A percentile compares a stretch with the other conserved stretches of the same genome.
These are phyloP conservation scores for Dipodomys spectabilis DNA, from an alignment of 2,113 vertebrate species.

Conservation along the genomic window DNA sequence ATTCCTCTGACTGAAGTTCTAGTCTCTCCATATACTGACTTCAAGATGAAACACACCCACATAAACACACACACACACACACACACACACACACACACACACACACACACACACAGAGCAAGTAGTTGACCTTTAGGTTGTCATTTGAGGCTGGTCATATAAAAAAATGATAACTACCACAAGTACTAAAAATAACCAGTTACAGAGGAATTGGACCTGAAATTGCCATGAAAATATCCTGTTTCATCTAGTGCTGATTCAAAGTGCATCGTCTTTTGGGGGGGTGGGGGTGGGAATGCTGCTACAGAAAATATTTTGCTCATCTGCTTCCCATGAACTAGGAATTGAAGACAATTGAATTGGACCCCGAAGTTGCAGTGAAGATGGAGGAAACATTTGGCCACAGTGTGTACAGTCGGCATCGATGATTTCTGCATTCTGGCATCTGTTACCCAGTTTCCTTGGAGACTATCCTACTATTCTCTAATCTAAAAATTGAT, in stretches of 20 bases:
- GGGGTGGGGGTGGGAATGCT: not conserved
- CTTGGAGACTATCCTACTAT: not conserved
- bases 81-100: too few species aligned
- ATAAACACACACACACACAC: too few species aligned
- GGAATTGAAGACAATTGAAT: not conserved
- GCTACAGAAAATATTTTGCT: not conserved
- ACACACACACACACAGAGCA: not conserved
- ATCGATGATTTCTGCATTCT: not conserved
- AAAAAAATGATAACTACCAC: conserved; percentile 8
- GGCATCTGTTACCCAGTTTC: not conserved
- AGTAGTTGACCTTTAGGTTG: not conserved
- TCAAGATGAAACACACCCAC: not conserved
- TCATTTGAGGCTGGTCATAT: not conserved
- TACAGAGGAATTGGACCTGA: not conserved
- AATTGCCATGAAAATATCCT: conserved; percentile 33
- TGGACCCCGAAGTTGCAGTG: not conserved
- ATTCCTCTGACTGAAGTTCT: not conserved
- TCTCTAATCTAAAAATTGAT: not conserved
- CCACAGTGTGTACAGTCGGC: not conserved
- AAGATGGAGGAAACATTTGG: not conserved
- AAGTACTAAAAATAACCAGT: not conserved
- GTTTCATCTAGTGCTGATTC: not conserved
- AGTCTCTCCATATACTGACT: not conserved
- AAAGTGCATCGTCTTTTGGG: not conserved
- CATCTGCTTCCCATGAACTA: not conserved